Conservation (phyloP, 2,113 vertebrate species). For the Amphiprion ocellaris region DNA sequence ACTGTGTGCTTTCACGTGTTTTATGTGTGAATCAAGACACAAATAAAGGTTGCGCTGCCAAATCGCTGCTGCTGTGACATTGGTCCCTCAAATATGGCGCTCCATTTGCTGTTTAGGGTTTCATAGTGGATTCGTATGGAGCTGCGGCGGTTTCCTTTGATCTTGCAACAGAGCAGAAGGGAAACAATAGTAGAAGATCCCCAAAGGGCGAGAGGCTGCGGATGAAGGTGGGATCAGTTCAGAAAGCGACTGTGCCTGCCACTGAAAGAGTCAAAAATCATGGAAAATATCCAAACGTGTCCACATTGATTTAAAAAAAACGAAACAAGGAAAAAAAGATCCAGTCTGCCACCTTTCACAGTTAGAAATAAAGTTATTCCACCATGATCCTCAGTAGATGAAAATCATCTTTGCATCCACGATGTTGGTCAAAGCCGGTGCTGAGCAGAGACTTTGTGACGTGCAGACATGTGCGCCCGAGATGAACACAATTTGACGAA, state of each 20-base stretch:
- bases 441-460: constrained; percentile 1
- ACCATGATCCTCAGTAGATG: neutral
- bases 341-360: neutral
- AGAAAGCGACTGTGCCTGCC: constrained; percentile 20
- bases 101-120: constrained; percentile 37
- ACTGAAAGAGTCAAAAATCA: neutral
- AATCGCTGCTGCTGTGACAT: constrained; percentile 13
- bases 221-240: constrained; percentile 50
- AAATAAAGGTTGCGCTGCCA: neutral
- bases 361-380: constrained; percentile 47
- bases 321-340: neutral
- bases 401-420: constrained; percentile 8
- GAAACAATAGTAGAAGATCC: constrained; percentile 68
- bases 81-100: constrained; percentile 57
- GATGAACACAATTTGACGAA: constrained; percentile 59
- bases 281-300: constrained; percentile 24
- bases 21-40: constrained; percentile 9
- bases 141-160: constrained; percentile 64
- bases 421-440: neutral
- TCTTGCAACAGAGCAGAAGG: constrained; percentile 47
- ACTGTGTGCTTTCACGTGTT: constrained; percentile 5
- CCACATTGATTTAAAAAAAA: neutral
- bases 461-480: constrained; percentile 40
- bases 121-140: constrained; percentile 50
- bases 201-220: constrained; percentile 58